Evolutionary conservation across 2,113 vertebrate species (phyloP), one percentile per base, ranked within the genome.

Genomic region (Xyrauchen texanus): DNA sequence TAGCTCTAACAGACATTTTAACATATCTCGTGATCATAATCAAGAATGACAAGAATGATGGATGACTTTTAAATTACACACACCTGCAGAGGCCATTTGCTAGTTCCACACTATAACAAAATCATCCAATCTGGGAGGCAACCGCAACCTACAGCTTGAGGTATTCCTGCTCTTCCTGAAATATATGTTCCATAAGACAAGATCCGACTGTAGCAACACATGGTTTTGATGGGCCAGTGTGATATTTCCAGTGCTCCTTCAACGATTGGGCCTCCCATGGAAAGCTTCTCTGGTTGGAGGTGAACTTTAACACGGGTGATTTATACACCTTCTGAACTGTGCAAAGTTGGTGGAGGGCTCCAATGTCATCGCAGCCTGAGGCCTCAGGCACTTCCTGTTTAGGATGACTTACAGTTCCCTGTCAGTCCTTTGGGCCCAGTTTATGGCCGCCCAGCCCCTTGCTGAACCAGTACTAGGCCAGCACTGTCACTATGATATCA

Each of bases 401-500:
- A 72, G 83, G 86, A 87, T 84, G 83, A 88, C 86, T 89, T 89
- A 84, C 82, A 87, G 82, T 76, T 86, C 74, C 57, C 57, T 57
- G 47, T 58, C 53, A 74, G 71, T 76, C 76, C 62, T 34, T 10
- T 55, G 62, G 47, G 58, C 6, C 69, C 8, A 67, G 69, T 45
- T 85, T 81, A 82, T 13, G 66, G 80, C 72, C 5, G 7, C 42
- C 12, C 49, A 67, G 42, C n/a, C 53, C 42, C 8, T 45, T n/a
- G 42, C 57, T 49, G 9, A 49, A 21, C 44, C 52, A 10, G 4
- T 52, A 42, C 75, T 66, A 16, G 57, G 65, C 61, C 70, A 63
- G 69, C 15, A 13, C 61, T 83, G 83, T 84, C 83, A 51, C 74
- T 3, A 82, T 88, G 89, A 91, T 87, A 88, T 91, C 89, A 90